phyloP scores from a whole-genome alignment of 2,888 invertebrate genomes.

The Agonopterix arenella region DNA sequence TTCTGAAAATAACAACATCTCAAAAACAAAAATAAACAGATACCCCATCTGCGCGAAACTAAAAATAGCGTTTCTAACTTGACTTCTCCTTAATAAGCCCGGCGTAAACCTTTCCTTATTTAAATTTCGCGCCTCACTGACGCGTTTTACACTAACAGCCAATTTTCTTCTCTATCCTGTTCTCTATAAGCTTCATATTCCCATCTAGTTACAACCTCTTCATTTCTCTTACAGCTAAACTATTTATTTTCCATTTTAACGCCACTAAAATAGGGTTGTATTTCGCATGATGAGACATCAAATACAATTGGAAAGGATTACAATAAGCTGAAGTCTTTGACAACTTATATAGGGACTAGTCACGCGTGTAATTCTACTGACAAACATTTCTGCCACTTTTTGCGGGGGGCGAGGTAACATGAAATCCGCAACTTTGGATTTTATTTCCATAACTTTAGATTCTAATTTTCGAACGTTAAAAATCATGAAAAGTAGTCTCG shows the following conservation, averaged over 20 bases:
- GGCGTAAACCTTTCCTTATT: conserved; percentile 41
- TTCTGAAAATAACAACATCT: too few relatives aligned
- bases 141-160: conserved; percentile 10
- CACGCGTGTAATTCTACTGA: too few relatives aligned
- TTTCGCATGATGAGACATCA: background rate
- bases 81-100: conserved; percentile 36
- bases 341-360: too few relatives aligned
- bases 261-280: background rate
- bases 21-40: too few relatives aligned
- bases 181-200: conserved; percentile 3
- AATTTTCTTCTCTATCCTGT: background rate
- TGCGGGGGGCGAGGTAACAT: too few relatives aligned
- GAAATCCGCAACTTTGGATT: too few relatives aligned
- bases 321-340: background rate
- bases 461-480: too few relatives aligned
- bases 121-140: conserved; percentile 44
- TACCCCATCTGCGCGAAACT: background rate
- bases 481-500: too few relatives aligned
- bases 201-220: conserved; percentile 1
- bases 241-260: background rate
- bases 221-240: background rate
- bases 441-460: too few relatives aligned
- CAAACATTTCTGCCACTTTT: too few relatives aligned
- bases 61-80: background rate
- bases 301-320: background rate